A percentile compares a stretch with the other conserved stretches of the same genome.
These are phyloP conservation scores for Eudemis profundana DNA, from an alignment of 2,888 invertebrate species.

Conservation along the genomic window DNA sequence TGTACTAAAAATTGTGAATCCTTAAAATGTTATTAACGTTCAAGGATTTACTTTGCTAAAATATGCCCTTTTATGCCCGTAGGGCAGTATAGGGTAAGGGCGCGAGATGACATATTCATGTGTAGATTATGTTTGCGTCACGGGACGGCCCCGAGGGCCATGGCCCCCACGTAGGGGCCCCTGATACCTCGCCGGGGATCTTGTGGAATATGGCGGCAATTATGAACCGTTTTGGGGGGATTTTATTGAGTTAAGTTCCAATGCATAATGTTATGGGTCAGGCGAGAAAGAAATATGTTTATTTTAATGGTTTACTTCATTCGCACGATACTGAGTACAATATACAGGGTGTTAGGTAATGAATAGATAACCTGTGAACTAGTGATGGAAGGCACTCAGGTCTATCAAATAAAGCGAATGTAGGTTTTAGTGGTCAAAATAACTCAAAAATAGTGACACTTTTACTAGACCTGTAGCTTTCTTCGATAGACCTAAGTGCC, in stretches of 20 bases:
- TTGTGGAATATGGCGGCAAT: conserved; percentile 13
- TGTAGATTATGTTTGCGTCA: conserved; percentile 14
- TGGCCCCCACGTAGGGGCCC: background rate
- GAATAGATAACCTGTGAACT: too few species aligned
- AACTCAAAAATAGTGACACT: too few species aligned
- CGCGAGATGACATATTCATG: conserved; percentile 25
- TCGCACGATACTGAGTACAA: too few species aligned
- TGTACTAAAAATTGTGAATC: too few species aligned
- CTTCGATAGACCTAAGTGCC: too few species aligned
- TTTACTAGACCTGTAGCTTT: too few species aligned
- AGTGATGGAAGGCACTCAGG: too few species aligned
- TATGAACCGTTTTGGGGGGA: conserved; percentile 27
- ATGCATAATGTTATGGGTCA: conserved; percentile 16
- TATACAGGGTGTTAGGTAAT: background rate
- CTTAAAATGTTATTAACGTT: background rate
- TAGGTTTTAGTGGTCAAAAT: too few species aligned
- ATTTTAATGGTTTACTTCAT: background rate
- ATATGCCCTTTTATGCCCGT: background rate
- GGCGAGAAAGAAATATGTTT: background rate
- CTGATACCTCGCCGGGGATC: background rate
- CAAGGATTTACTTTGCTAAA: background rate
- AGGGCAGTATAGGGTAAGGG: background rate
- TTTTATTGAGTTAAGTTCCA: conserved; percentile 15
- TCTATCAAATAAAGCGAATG: too few species aligned
- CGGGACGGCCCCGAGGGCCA: background rate